Percentiles rank a stretch among this genome's conserved stretches.
phyloP scores from a whole-genome alignment of 2,113 vertebrate genomes.

The Charadrius vociferus region DNA sequence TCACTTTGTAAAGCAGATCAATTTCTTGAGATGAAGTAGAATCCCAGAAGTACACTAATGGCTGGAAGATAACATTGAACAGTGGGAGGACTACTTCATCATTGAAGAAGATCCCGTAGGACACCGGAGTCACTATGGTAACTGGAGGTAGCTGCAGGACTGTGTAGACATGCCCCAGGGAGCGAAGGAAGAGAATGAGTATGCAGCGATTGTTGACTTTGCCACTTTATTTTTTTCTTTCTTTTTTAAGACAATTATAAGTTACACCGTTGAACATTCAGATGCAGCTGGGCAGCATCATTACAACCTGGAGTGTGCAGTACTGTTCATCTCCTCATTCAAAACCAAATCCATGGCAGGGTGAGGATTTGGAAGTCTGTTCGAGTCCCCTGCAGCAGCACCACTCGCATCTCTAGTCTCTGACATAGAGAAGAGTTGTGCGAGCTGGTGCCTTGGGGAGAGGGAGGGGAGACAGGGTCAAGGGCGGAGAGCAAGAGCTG shows the following conservation, averaged over 20 bases:
- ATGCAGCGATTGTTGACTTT: not conserved
- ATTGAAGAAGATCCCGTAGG: not conserved
- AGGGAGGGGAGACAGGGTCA: too few species aligned
- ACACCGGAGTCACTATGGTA: accelerated
- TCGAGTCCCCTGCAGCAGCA: not conserved
- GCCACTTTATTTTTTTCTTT: too few species aligned
- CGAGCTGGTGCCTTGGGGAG: not conserved
- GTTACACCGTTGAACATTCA: not conserved
- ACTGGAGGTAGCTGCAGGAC: not conserved
- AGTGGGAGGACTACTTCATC: not conserved
- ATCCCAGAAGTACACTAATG: too few species aligned
- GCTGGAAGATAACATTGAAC: not conserved
- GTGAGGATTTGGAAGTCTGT: not conserved
- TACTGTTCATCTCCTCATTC: too few species aligned
- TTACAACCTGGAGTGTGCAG: not conserved
- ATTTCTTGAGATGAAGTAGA: not conserved
- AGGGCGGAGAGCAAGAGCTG: not conserved
- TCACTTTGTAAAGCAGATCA: not conserved
- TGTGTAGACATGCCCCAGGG: accelerated
- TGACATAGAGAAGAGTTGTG: not conserved
- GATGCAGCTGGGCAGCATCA: not conserved
- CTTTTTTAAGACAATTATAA: not conserved
- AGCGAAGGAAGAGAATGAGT: not conserved
- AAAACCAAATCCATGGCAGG: not conserved
- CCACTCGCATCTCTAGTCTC: accelerated